Evolutionary conservation across 30 jellyfish, hydroid and myxozoan species (phyloP), one percentile per base, ranked within the genome.

Genomic region (Hydractinia echinata): DNA sequence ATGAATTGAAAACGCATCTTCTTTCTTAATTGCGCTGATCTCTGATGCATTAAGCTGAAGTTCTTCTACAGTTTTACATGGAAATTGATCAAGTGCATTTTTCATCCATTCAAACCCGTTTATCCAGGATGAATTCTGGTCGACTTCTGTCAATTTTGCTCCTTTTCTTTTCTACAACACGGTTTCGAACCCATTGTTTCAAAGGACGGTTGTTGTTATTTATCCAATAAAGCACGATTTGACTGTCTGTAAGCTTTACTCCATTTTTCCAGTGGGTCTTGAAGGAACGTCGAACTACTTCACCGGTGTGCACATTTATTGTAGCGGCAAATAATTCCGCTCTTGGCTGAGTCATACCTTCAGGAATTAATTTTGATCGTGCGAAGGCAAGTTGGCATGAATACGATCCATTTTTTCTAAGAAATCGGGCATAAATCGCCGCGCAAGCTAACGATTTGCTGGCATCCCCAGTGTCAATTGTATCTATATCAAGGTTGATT

Each of bases 121-220:
- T 30, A 30, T 30, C 44, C 44, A 30, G 44, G 44, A 0, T 30
- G 44, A 30, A 30, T 30, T 30, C 44, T 30, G 44, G 44, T 30
- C 2, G 44, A 30, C 2, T 30, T 30, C 44, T 30, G 44, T 30
- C 44, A 30, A 30, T 30, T 30, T 30, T 30, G 44, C 44, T 30
- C 44, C 1, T 30, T 30, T 30, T 30, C 44, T 30, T 2, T 30
- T 30, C 44, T 30, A 30, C 44, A 30, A 30, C 44, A 30, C 82
- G 82, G 82, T 72, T 72, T 51, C 82, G n/a, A 39, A 72, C 82
- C 83, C 83, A 74, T 74, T 30, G 83, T 55, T 74, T 74, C 49
- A 74, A 53, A 67, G 77, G 77, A 44, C 54, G 60, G 16, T 74
- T 56, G 30, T 74, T 56, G 54, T 13, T 55, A 56, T 70, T 74